These are phyloP conservation scores for Mesoligia furuncula DNA, from an alignment of 2,888 invertebrate genomes.

Conservation along the genomic window DNA sequence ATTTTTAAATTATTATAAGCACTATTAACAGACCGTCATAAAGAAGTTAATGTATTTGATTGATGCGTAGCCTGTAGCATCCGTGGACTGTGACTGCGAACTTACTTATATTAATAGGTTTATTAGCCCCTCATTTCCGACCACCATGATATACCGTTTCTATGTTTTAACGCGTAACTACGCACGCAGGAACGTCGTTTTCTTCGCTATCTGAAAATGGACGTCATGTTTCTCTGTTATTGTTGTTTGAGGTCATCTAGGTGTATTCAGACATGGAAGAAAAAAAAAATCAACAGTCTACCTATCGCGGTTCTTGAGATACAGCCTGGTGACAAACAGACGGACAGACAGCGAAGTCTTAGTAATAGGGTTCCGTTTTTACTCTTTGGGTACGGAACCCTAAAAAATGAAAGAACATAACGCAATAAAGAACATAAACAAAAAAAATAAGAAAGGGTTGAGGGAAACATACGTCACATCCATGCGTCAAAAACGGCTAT, in stretches of 20 bases:
- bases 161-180: conserved; percentile 12
- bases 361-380: too few relatives aligned
- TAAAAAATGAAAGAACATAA: too few relatives aligned
- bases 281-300: too few relatives aligned
- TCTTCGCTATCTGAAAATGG: background rate
- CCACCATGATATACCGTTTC: conserved; percentile 24
- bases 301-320: too few relatives aligned
- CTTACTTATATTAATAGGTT: conserved; percentile 33
- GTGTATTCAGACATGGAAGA: background rate
- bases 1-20: conserved; percentile 8
- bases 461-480: too few relatives aligned
- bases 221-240: background rate
- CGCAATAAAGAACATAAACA: too few relatives aligned
- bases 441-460: too few relatives aligned
- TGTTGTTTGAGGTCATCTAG: background rate
- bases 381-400: too few relatives aligned
- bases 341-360: too few relatives aligned
- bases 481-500: too few relatives aligned
- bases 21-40: conserved; percentile 50
- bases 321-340: too few relatives aligned
- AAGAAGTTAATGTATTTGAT: conserved; percentile 30
- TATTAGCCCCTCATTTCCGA: conserved; percentile 13
- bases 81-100: conserved; percentile 17
- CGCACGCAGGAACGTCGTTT: conserved; percentile 2
- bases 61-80: conserved; percentile 17